Conservation (phyloP, 1,140 invertebrate genomes). For the Eueides isabella region DNA sequence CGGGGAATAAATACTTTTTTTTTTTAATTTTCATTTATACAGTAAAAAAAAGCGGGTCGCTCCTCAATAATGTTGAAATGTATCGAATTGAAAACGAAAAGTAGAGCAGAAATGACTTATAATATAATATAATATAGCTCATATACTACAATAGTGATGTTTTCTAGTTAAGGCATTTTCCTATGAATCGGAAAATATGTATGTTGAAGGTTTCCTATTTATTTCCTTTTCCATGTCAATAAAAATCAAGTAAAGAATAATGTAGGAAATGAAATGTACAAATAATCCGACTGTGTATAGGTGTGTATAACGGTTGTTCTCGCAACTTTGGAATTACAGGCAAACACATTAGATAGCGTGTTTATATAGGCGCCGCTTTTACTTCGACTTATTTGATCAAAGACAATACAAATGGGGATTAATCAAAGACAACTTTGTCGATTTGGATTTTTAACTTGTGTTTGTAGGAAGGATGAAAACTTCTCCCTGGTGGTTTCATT, state of each 20-base stretch:
- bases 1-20: too few relatives aligned
- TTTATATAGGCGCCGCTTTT: constrained; percentile 72
- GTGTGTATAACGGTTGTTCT: constrained; percentile 48
- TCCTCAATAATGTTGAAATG: too few relatives aligned
- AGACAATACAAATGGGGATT: constrained; percentile 67
- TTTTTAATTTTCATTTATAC: too few relatives aligned
- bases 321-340: constrained; percentile 72
- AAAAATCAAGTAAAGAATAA: constrained; percentile 15
- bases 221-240: constrained; percentile 17
- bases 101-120: too few relatives aligned
- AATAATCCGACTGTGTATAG: constrained; percentile 52
- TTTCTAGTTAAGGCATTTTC: neutral
- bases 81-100: too few relatives aligned
- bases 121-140: neutral
- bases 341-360: constrained; percentile 77
- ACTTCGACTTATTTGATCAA: constrained; percentile 69
- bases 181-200: neutral
- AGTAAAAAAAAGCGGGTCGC: too few relatives aligned
- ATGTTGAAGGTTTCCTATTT: constrained; percentile 18
- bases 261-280: constrained; percentile 23
- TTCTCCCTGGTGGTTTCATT: constrained; percentile 34
- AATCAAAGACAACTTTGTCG: constrained; percentile 68
- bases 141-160: neutral
- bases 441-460: constrained; percentile 60
- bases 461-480: constrained; percentile 41